Evolutionary conservation across 2,113 vertebrate genomes (phyloP).

Genomic region (Crotalus helleri): DNA sequence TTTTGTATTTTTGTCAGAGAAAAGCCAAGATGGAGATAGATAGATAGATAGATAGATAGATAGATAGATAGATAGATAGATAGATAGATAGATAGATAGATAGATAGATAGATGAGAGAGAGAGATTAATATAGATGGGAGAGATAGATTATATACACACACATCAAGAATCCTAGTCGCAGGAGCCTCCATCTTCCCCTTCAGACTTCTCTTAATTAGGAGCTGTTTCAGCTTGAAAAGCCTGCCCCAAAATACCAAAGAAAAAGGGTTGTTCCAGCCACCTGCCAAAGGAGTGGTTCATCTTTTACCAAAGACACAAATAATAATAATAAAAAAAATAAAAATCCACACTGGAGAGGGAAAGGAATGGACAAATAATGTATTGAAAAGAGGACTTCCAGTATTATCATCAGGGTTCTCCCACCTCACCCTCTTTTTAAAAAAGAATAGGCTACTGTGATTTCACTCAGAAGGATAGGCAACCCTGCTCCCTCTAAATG

Average conservation of each 20-base stretch:
- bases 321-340: not conserved
- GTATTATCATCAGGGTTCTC: not conserved
- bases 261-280: not conserved
- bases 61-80: too few relatives aligned
- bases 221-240: slow-evolving; percentile 59
- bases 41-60: too few relatives aligned
- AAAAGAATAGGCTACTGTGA: not conserved
- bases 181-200: slow-evolving; percentile 45
- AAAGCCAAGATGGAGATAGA: not conserved
- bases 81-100: too few relatives aligned
- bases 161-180: slow-evolving; percentile 7
- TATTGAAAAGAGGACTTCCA: not conserved
- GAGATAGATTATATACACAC: not conserved
- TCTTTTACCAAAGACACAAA: rapidly evolving
- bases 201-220: slow-evolving; percentile 59
- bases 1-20: not conserved
- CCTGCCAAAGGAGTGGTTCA: slow-evolving; percentile 20
- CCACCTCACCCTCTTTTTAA: not conserved
- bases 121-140: not conserved
- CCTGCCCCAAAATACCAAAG: slow-evolving; percentile 27
- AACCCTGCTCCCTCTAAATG: not conserved
- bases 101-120: too few relatives aligned
- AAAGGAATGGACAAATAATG: not conserved
- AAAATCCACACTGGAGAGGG: rapidly evolving
- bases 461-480: not conserved